phyloP scores from a whole-genome alignment of 2,888 invertebrate genomes.

The Eilema sororculum region DNA sequence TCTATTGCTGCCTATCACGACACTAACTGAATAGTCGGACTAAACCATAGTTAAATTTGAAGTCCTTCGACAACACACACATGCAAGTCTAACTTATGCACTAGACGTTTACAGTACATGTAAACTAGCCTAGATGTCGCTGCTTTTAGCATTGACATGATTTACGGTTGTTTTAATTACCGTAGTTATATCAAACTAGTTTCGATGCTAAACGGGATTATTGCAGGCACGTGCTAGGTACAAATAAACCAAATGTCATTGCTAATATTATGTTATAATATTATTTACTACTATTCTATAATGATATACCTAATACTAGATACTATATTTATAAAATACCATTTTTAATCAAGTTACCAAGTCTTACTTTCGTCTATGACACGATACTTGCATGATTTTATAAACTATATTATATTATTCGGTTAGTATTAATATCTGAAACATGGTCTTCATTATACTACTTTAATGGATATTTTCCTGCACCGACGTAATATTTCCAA shows the following conservation, averaged over 20 bases:
- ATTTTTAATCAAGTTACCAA: no score
- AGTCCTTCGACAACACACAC: no score
- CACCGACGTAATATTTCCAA: not conserved
- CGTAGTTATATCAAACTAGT: conserved; percentile 64
- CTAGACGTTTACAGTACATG: conserved; percentile 14
- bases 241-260: conserved; percentile 30
- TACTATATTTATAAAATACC: no score
- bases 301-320: no score
- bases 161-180: conserved; percentile 66
- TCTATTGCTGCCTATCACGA: no score
- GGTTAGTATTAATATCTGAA: no score
- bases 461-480: no score
- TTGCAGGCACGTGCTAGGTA: conserved; percentile 51
- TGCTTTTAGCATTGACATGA: conserved; percentile 59
- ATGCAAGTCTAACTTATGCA: not conserved
- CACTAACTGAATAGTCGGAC: not conserved
- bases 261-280: not conserved
- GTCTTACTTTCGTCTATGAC: no score
- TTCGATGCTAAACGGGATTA: conserved; percentile 59
- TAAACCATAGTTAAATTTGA: not conserved
- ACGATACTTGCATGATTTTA: no score
- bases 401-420: no score
- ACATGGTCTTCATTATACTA: no score
- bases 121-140: conserved; percentile 35
- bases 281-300: no score